Percentiles rank a stretch among this genome's conserved stretches.
Conservation (phyloP, 2,113 vertebrate genomes). For the Psilopsiagon aymara region DNA sequence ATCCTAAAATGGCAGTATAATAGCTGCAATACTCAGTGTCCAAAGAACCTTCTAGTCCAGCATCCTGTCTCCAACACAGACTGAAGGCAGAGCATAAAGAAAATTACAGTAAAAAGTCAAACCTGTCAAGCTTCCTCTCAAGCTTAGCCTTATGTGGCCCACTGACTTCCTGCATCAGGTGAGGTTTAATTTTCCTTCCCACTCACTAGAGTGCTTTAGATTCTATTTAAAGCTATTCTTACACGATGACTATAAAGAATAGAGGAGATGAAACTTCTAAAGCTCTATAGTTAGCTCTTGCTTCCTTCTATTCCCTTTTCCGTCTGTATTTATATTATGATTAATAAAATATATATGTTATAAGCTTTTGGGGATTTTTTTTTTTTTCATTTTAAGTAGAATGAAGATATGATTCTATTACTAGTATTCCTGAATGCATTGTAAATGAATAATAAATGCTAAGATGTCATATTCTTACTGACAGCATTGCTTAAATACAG, state of each 20-base stretch:
- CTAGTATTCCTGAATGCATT: not conserved
- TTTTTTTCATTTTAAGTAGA: not conserved
- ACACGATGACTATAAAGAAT: not conserved
- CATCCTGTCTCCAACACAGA: not conserved
- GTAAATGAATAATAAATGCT: not conserved
- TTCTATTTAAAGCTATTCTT: not conserved
- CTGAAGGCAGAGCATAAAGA: not conserved
- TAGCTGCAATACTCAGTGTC: not conserved
- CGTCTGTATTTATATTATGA: not conserved
- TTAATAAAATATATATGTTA: not conserved
- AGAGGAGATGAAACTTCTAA: not conserved
- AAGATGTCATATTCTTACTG: not conserved
- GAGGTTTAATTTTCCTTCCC: not conserved
- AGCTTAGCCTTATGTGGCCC: not conserved
- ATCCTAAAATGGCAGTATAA: not conserved
- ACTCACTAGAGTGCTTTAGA: not conserved
- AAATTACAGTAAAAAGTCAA: not conserved
- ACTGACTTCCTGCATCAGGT: not conserved
- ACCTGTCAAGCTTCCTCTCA: not conserved
- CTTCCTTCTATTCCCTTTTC: not conserved
- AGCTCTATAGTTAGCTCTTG: not conserved
- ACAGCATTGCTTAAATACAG: not conserved
- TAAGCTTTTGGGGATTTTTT: not conserved
- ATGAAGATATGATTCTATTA: not conserved
- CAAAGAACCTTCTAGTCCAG: not conserved